phyloP scores from a whole-genome alignment of 1,140 invertebrate genomes.

The Lycorma delicatula region DNA sequence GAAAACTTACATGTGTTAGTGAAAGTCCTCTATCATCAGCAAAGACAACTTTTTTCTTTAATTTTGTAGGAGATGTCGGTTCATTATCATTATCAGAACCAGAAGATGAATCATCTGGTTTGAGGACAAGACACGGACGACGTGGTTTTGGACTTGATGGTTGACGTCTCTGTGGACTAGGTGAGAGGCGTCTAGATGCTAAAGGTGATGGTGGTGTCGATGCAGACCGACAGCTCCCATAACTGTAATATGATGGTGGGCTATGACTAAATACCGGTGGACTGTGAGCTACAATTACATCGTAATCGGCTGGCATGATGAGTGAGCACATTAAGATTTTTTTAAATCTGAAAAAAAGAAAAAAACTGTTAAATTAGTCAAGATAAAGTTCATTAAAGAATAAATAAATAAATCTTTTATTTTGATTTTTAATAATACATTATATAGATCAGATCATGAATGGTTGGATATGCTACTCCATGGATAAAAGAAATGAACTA shows the following conservation, averaged over 20 bases:
- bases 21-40: slow-evolving; percentile 85
- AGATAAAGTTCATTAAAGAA: too few relatives aligned
- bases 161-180: slow-evolving; percentile 23
- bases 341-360: too few relatives aligned
- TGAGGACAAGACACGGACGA: slow-evolving; percentile 40
- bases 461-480: too few relatives aligned
- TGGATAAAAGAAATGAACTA: too few relatives aligned
- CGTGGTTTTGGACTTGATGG: slow-evolving; percentile 34
- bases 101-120: slow-evolving; percentile 29
- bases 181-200: slow-evolving; percentile 36
- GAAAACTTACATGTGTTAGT: slow-evolving; percentile 58
- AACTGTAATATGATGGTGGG: slow-evolving; percentile 27
- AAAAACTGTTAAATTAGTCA: too few relatives aligned
- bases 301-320: slow-evolving; percentile 23
- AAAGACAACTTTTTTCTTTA: slow-evolving; percentile 84
- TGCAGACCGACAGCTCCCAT: background rate
- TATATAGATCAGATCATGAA: too few relatives aligned
- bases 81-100: slow-evolving; percentile 30
- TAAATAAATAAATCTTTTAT: too few relatives aligned
- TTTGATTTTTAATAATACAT: too few relatives aligned
- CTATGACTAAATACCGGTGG: slow-evolving; percentile 58
- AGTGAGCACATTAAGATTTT: slow-evolving; percentile 17
- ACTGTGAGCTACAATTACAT: slow-evolving; percentile 54
- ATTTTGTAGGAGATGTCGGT: slow-evolving; percentile 39
- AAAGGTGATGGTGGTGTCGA: slow-evolving; percentile 32